A percentile compares a stretch with the other conserved stretches of the same genome.
These are phyloP conservation scores for Chaunax sp. DNA, from an alignment of 2,797 vertebrate genomes.

Conservation along the genomic window DNA sequence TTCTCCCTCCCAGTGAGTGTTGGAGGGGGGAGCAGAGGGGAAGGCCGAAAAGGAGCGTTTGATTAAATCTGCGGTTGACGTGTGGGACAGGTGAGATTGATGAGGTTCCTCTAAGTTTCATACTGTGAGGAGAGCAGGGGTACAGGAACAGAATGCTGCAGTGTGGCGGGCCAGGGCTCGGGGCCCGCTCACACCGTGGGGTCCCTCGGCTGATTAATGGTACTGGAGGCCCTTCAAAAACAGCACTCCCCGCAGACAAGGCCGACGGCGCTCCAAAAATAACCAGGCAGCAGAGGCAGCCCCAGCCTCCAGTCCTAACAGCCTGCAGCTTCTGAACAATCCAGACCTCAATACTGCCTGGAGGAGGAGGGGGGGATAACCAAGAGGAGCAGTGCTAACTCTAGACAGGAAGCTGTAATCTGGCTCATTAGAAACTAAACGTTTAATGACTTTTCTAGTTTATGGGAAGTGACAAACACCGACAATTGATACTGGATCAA, in stretches of 20 bases:
- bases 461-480: slow-evolving; percentile 60
- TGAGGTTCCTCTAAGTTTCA: slow-evolving; percentile 96
- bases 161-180: slow-evolving; percentile 88
- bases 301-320: slow-evolving; percentile 66
- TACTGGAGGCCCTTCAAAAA: slow-evolving; percentile 91
- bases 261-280: slow-evolving; percentile 86
- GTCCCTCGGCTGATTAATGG: slow-evolving; percentile 95
- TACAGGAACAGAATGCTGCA: slow-evolving; percentile 89
- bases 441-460: slow-evolving; percentile 44
- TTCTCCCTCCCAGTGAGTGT: slow-evolving; percentile 34
- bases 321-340: slow-evolving; percentile 75
- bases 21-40: slow-evolving; percentile 58
- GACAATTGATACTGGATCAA: slow-evolving; percentile 40
- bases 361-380: slow-evolving; percentile 28
- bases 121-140: slow-evolving; percentile 87
- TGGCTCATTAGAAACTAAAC: slow-evolving; percentile 64
- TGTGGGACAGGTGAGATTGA: slow-evolving; percentile 94
- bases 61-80: slow-evolving; percentile 93
- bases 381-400: slow-evolving; percentile 38
- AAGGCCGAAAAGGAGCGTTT: slow-evolving; percentile 84
- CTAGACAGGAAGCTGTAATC: slow-evolving; percentile 67
- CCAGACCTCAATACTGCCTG: slow-evolving; percentile 57
- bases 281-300: slow-evolving; percentile 78
- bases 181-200: slow-evolving; percentile 85
- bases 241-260: slow-evolving; percentile 83